Evolutionary conservation across 2,888 invertebrate species (phyloP).

Genomic region (Epinotia demarniana): DNA sequence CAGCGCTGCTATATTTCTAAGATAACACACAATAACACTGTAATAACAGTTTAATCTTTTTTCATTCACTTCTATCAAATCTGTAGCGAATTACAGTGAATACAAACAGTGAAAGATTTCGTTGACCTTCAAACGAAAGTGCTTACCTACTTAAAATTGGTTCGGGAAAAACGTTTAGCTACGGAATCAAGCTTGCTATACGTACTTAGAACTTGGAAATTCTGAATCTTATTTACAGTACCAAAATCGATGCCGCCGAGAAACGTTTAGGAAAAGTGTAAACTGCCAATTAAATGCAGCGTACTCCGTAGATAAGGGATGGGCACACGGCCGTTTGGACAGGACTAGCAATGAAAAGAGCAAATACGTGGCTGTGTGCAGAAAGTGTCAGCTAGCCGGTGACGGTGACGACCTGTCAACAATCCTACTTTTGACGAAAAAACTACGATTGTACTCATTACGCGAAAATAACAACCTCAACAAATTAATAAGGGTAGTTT

Average conservation of each 20-base stretch:
- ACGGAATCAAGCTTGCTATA: no score
- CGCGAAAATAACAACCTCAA: not conserved
- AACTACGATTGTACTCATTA: not conserved
- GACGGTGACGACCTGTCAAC: slow-evolving; percentile 36
- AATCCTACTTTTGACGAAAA: slow-evolving; percentile 28
- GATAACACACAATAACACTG: slow-evolving; percentile 29
- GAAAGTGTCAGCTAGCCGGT: slow-evolving; percentile 32
- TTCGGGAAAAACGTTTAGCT: no score
- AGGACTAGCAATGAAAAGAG: slow-evolving; percentile 41
- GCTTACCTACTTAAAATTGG: no score
- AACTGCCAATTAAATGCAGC: slow-evolving; percentile 27
- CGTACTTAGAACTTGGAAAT: not conserved
- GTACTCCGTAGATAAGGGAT: slow-evolving; percentile 18
- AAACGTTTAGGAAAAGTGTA: slow-evolving; percentile 2
- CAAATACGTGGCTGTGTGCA: slow-evolving; percentile 26
- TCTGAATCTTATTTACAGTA: not conserved
- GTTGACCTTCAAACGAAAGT: no score
- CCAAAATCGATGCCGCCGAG: not conserved
- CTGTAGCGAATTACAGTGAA: slow-evolving; percentile 1
- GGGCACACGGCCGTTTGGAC: slow-evolving; percentile 31
- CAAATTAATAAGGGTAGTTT: not conserved
- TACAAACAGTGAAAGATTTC: not conserved
- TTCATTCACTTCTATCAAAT: not conserved
- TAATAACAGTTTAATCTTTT: slow-evolving; percentile 20
- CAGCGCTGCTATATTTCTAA: slow-evolving; percentile 22